phyloP scores from a whole-genome alignment of 2,797 vertebrate species.

The Darevskia nairensis region DNA sequence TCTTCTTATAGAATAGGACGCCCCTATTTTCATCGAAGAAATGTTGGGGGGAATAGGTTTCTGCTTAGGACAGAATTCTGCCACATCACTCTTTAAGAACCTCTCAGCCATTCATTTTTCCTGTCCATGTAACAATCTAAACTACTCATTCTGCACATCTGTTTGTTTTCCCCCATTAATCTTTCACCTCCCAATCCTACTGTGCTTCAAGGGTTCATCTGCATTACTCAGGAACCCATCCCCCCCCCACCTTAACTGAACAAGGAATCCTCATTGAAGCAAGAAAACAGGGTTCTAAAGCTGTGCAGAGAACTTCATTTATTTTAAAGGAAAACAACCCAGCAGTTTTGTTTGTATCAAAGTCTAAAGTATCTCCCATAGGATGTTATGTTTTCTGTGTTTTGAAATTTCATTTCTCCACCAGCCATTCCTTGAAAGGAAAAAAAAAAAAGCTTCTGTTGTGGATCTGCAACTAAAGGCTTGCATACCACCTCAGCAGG shows the following conservation, averaged over 20 bases:
- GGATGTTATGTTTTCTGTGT: slow-evolving; percentile 24
- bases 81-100: background rate
- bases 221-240: background rate
- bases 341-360: slow-evolving; percentile 30
- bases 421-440: background rate
- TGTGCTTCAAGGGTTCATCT: background rate
- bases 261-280: background rate
- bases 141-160: background rate
- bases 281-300: background rate
- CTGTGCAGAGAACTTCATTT: background rate
- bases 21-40: too few relatives aligned
- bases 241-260: background rate
- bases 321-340: slow-evolving; percentile 30
- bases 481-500: background rate
- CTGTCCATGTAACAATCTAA: background rate
- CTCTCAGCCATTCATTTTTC: background rate
- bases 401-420: slow-evolving; percentile 23
- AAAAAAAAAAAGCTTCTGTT: slow-evolving; percentile 1
- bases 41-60: background rate
- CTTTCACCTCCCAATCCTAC: background rate
- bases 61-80: background rate
- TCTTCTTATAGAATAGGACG: too few relatives aligned
- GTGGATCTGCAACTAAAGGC: slow-evolving; percentile 15
- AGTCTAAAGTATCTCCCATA: slow-evolving; percentile 16
- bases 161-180: background rate